These are phyloP conservation scores for Gymnogyps californianus DNA, from an alignment of 2,113 vertebrate species.

Conservation along the genomic window DNA sequence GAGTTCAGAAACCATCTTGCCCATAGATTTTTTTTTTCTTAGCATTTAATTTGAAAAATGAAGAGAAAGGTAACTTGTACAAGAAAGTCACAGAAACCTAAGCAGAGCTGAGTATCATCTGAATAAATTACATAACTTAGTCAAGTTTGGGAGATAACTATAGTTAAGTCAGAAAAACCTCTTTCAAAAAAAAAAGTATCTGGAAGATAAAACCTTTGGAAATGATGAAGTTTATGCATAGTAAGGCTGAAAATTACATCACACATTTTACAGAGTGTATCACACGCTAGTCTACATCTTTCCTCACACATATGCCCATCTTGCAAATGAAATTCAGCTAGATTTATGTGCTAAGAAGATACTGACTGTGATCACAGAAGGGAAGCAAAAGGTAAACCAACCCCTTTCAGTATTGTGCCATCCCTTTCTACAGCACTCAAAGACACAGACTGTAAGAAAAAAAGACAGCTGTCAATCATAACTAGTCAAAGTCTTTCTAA, in stretches of 20 bases:
- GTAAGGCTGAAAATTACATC: neutral
- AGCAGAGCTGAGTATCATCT: neutral
- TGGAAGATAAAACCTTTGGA: neutral
- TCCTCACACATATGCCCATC: neutral
- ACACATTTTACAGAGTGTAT: neutral
- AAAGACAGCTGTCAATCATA: neutral
- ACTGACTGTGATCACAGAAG: neutral
- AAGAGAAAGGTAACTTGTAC: neutral
- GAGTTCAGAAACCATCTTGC: neutral
- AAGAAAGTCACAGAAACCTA: neutral
- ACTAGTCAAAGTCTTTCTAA: neutral
- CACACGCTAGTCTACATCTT: neutral
- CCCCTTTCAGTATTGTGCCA: neutral
- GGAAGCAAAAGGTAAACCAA: neutral
- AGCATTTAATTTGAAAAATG: neutral
- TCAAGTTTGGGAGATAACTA: neutral
- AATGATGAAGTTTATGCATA: neutral
- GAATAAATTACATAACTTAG: neutral
- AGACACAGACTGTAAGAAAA: neutral
- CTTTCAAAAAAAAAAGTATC: neutral
- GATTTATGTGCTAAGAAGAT: neutral
- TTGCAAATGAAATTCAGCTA: neutral
- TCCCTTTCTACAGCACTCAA: neutral
- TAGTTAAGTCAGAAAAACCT: neutral
- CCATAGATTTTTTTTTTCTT: neutral